Evolutionary conservation across 2,113 vertebrate species (phyloP).

Genomic region (Apteryx mantelli): DNA sequence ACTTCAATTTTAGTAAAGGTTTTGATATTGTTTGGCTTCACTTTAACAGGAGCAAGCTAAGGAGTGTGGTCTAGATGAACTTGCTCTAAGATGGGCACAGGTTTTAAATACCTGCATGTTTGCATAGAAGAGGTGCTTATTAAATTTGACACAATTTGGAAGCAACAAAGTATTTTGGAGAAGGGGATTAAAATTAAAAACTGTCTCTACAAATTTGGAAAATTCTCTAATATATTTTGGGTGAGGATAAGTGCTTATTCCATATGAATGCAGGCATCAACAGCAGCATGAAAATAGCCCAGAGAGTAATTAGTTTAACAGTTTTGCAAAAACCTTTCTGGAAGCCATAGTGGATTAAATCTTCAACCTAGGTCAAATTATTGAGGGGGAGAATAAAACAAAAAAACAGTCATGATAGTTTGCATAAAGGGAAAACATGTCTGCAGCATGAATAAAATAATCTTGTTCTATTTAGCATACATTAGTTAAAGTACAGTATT

Average conservation of each 20-base stretch:
- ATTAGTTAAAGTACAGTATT: background rate
- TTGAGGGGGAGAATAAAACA: background rate
- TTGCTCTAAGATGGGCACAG: background rate
- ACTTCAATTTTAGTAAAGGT: accelerated
- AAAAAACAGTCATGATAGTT: background rate
- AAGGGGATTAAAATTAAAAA: background rate
- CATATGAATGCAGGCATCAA: background rate
- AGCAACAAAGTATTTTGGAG: background rate
- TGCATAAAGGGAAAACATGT: background rate
- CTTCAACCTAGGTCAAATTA: background rate
- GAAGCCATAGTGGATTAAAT: background rate
- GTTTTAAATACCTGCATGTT: background rate
- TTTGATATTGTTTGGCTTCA: no score
- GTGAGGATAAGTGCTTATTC: background rate
- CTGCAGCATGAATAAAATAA: background rate
- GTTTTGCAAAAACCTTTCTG: background rate
- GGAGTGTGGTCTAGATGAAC: background rate
- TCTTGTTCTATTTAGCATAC: background rate
- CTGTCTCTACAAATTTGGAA: background rate
- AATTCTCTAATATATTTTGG: background rate
- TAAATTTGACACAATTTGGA: background rate
- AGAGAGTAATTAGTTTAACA: background rate
- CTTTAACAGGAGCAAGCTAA: no score
- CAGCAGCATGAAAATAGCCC: background rate
- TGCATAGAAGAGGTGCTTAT: background rate